These are phyloP conservation scores for Neodiprion pinetum DNA, from an alignment of 1,140 invertebrate genomes.

Conservation along the genomic window DNA sequence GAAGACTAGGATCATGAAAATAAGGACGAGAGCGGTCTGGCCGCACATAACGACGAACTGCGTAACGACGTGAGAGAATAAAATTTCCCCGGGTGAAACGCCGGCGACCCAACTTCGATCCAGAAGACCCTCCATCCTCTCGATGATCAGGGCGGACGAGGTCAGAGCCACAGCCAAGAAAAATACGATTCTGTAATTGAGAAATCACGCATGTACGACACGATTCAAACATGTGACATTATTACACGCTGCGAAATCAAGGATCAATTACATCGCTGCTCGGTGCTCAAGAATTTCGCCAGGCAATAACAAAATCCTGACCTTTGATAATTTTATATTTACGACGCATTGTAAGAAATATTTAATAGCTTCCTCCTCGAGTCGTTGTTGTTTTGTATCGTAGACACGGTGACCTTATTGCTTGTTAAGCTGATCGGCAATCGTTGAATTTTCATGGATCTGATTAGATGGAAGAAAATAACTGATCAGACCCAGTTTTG, in stretches of 20 bases:
- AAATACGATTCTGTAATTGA: conserved; percentile 84
- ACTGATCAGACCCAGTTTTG: too few relatives aligned
- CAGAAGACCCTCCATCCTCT: conserved; percentile 86
- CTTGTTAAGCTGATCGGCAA: too few relatives aligned
- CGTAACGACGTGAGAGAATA: conserved; percentile 90
- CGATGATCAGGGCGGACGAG: conserved; percentile 89
- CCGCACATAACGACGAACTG: conserved; percentile 94
- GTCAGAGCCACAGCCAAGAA: conserved; percentile 93
- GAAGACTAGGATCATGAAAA: conserved; percentile 91
- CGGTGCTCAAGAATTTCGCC: not conserved
- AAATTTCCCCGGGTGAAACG: conserved; percentile 86
- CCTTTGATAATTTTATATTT: too few relatives aligned
- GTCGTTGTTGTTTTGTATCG: too few relatives aligned
- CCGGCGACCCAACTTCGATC: conserved; percentile 90
- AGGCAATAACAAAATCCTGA: too few relatives aligned
- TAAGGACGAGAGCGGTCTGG: conserved; percentile 85
- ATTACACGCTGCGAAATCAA: not conserved
- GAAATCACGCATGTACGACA: not conserved
- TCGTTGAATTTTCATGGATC: too few relatives aligned
- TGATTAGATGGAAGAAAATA: too few relatives aligned
- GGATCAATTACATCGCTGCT: not conserved
- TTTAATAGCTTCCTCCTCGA: not conserved
- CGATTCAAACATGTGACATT: too few relatives aligned
- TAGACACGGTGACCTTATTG: too few relatives aligned
- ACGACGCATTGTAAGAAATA: not conserved